Base-by-base conservation (phyloP, 2,888 invertebrate genomes). In the Synanthedon tipuliformis region DNA sequence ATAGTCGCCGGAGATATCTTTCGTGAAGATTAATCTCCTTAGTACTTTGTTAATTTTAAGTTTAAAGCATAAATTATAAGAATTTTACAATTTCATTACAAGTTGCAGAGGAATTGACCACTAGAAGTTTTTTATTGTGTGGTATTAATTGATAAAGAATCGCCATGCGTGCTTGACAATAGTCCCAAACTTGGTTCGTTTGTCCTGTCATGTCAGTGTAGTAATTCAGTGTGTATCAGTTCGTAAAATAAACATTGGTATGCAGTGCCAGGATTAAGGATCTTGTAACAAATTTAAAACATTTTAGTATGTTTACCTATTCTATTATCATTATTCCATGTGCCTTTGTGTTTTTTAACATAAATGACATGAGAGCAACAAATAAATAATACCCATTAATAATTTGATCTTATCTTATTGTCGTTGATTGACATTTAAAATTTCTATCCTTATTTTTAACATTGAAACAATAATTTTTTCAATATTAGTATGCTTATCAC, bases 151-250 rank as follows among this genome's bases (percentile, higher is more conserved):
- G 34, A 34, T 34, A 10, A 5, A 15, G 40, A 67, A 73, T 75
- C 78, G 80, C 84, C 85, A 84, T 84, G 84, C 80, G 83, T 81
- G 75, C 71, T 73, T 75, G 76, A 75, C 78, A 76, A 68, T 63
- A 65, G 57, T n/a, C 45, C 45, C 45, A 45, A 57, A 64, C 40
- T 51, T 50, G 41, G 16, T 49, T 50, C 13, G 48, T 50, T 58
- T 56, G 18, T 10, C 13, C 13, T 45, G 13, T 45, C 13, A 45
- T 10, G 7, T 13, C 11, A 45, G 8, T 45, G n/a, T 45, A 41
- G 13, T 41, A 45, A 45, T 45, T 13, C 45, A 45, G 15, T 51
- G 15, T 15, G 41, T 13, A 51, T 40, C 40, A 52, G 49, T 11
- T 52, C 40, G 40, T 40, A 40, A 52, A 27, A 51, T 51, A 12